These are phyloP conservation scores for Sepiola atlantica DNA, from an alignment of 2,888 invertebrate genomes.

Conservation along the genomic window DNA sequence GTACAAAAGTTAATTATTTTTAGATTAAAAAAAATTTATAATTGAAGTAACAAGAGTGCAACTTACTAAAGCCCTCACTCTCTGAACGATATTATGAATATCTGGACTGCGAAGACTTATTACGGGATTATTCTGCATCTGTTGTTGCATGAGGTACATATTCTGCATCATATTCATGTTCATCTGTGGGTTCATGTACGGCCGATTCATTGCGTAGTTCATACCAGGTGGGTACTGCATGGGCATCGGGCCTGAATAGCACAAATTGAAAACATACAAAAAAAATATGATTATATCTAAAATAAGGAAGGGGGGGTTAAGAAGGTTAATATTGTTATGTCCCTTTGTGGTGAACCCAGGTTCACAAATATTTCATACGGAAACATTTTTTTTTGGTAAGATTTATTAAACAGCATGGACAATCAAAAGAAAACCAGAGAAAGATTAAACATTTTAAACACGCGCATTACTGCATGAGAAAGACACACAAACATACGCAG, in stretches of 20 bases:
- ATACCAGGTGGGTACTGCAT: slow-evolving; percentile 39
- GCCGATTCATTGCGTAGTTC: slow-evolving; percentile 45
- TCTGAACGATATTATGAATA: slow-evolving; percentile 61
- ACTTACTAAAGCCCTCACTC: slow-evolving; percentile 61
- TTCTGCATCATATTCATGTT: slow-evolving; percentile 53
- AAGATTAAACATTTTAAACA: too few species aligned
- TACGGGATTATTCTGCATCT: slow-evolving; percentile 52
- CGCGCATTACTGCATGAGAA: too few species aligned
- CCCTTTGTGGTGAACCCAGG: too few species aligned
- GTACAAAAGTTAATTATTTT: neutral
- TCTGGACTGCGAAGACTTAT: slow-evolving; percentile 53
- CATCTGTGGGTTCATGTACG: slow-evolving; percentile 49
- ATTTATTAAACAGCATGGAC: too few species aligned
- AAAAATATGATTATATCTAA: too few species aligned
- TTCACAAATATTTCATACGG: too few species aligned
- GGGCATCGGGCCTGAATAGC: slow-evolving; percentile 34
- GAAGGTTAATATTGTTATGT: too few species aligned
- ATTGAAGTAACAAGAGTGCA: neutral
- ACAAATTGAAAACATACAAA: neutral
- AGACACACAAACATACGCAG: too few species aligned
- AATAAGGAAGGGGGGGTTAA: too few species aligned
- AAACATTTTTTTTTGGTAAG: too few species aligned
- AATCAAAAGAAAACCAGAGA: too few species aligned
- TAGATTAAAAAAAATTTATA: neutral
- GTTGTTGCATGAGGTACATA: slow-evolving; percentile 53